Percentiles rank a stretch among this genome's conserved stretches.
These are phyloP conservation scores for Melospiza melodia DNA, from an alignment of 2,113 vertebrate genomes.

Conservation along the genomic window DNA sequence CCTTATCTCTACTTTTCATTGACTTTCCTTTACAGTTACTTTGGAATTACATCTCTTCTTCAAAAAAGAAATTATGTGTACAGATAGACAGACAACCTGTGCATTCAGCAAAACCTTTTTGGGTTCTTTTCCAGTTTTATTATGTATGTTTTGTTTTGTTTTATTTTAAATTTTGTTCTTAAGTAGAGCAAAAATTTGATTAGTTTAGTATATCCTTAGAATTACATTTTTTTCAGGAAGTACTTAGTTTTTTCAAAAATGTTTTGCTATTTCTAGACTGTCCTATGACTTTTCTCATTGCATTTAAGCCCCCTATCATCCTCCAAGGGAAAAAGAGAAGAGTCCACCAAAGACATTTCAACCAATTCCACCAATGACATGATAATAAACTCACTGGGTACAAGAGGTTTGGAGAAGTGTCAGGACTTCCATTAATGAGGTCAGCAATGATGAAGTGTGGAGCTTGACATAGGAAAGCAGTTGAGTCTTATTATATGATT, in stretches of 20 bases:
- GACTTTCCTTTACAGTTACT: neutral
- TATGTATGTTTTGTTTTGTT: neutral
- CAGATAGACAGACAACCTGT: neutral
- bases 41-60: neutral
- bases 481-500: neutral
- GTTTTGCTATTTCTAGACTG: neutral
- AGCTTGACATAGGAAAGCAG: neutral
- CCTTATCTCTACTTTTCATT: neutral
- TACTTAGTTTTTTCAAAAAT: neutral
- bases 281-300: no score
- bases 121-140: neutral
- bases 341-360: neutral
- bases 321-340: neutral
- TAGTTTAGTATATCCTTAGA: neutral
- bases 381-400: neutral
- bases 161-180: neutral
- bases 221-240: neutral
- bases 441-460: neutral
- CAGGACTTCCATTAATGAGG: neutral
- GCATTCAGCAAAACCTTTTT: neutral
- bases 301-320: neutral
- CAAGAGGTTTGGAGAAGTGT: neutral
- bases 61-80: neutral
- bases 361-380: neutral
- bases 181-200: neutral